These are phyloP conservation scores for Agrotis exclamationis DNA, from an alignment of 2,888 invertebrate genomes.

Conservation along the genomic window DNA sequence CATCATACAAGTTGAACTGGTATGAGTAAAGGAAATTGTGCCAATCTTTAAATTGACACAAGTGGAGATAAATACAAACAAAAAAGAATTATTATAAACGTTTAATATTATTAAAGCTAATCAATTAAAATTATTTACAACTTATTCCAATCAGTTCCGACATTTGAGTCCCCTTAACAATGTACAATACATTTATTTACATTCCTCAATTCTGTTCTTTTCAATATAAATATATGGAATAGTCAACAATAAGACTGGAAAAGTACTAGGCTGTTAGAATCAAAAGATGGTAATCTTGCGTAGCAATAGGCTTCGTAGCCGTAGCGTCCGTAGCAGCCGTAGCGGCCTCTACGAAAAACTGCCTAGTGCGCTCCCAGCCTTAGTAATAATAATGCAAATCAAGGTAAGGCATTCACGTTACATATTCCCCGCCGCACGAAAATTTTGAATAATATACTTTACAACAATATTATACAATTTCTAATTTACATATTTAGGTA, in stretches of 20 bases:
- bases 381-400: constrained; percentile 54
- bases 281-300: not conserved
- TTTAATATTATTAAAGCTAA: constrained; percentile 81
- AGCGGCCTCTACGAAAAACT: constrained; percentile 36
- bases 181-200: constrained; percentile 73
- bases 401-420: constrained; percentile 57
- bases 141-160: constrained; percentile 90
- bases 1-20: not conserved
- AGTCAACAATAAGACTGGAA: constrained; percentile 52
- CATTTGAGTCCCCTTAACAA: constrained; percentile 79
- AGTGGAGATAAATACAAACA: constrained; percentile 41
- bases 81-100: constrained; percentile 70
- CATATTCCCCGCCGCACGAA: constrained; percentile 49
- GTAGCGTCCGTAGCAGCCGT: constrained; percentile 39
- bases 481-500: constrained; percentile 24
- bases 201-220: constrained; percentile 58
- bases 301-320: constrained; percentile 27
- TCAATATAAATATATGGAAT: constrained; percentile 53
- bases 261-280: constrained; percentile 14
- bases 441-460: constrained; percentile 28
- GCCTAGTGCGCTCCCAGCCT: constrained; percentile 20
- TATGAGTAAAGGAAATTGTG: not conserved
- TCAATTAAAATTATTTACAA: constrained; percentile 82
- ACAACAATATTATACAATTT: constrained; percentile 27
- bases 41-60: not conserved